Conservation (phyloP, 2,113 vertebrate genomes). For the Chloebia gouldiae region DNA sequence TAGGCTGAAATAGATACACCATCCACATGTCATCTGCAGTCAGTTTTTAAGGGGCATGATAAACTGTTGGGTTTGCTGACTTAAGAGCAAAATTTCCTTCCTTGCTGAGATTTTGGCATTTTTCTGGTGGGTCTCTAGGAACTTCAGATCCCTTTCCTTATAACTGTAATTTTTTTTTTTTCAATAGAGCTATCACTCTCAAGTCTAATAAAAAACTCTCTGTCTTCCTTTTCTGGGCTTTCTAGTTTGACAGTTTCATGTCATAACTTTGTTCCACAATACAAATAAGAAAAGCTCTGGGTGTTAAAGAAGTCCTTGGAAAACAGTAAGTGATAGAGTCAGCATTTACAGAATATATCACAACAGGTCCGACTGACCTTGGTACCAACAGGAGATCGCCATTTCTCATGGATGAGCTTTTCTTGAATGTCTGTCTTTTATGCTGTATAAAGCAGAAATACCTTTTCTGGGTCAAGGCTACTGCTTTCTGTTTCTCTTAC, state of each 20-base stretch:
- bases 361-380: conserved; percentile 42
- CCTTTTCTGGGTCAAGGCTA: conserved; percentile 34
- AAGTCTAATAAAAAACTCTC: conserved; percentile 24
- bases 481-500: background rate
- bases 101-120: background rate
- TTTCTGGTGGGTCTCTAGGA: conserved; percentile 5
- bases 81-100: background rate
- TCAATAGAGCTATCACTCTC: background rate
- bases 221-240: conserved; percentile 24
- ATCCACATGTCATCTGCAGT: background rate
- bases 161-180: background rate
- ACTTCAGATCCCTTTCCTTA: background rate
- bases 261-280: conserved; percentile 43
- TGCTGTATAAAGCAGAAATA: conserved; percentile 19
- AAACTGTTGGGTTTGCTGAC: background rate
- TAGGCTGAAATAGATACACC: background rate
- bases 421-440: conserved; percentile 15
- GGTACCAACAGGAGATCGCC: conserved; percentile 23
- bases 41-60: background rate
- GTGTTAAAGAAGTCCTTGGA: conserved; percentile 46
- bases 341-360: conserved; percentile 13
- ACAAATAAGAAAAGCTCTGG: conserved; percentile 40
- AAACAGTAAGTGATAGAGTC: conserved; percentile 29
- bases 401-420: conserved; percentile 40
- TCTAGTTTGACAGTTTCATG: background rate